Evolutionary conservation across 2,888 invertebrate species (phyloP), one percentile per base, ranked within the genome.

Genomic region (Copidosoma aretas): DNA sequence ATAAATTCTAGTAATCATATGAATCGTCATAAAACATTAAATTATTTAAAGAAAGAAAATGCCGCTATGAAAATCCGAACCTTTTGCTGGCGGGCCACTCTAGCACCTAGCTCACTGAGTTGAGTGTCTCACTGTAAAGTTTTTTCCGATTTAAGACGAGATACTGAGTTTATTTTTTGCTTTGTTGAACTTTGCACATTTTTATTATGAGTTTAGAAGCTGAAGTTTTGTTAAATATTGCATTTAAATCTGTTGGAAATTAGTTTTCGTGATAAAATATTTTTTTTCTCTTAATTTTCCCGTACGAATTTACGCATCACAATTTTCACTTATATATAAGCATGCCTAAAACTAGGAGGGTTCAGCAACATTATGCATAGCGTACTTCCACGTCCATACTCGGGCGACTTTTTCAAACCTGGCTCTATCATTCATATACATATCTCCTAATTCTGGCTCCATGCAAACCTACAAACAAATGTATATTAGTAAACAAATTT

Each of bases 301-400:
- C n/a, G n/a, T n/a, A n/a, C n/a, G n/a, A n/a, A n/a, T n/a, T 64
- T 68, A 70, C 71, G 62, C 69, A 70, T 70, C 71, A 72, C 71
- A 72, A 62, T 69, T 62, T 71, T 67, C 59, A 67, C 67, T 64
- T 64, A 25, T 60, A 17, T 24, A 51, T 64, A 3, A 63, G 51
- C n/a, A 25, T 46, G 58, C 62, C 3, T 58, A 54, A 69, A 69
- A 64, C 71, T 72, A 72, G 22, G 69, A 69, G 25, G 69, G 67
- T 52, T 69, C 67, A 49, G 56, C 64, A 46, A 43, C 64, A 69
- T 60, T 72, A 24, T 72, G 71, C 93, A 93, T 93, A 41, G 94
- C 95, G 84, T 93, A 95, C 76, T 91, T 90, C 93, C 94, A 94
- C 0, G 95, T 95, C 94, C 95, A 96, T 12, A 89, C 87, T 54